Base-by-base conservation (phyloP, 64 coral and sea anemone species). In the Montipora foliosa region DNA sequence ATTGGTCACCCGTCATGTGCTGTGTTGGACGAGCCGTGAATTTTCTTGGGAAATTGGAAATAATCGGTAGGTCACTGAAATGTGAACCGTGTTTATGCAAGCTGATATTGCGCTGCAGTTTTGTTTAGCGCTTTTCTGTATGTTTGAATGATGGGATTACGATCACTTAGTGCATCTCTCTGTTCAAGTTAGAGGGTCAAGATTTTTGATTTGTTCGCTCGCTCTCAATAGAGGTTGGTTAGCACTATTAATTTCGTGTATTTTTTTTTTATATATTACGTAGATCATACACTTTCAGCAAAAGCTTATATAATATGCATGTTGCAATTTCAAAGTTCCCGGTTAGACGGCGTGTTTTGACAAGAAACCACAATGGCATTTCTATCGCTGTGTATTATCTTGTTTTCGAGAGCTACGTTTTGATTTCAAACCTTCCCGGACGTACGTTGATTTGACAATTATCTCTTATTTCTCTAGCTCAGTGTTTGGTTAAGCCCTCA, bases 11-110 rank as follows among this genome's bases (percentile, higher is more conserved):
- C 9, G 82, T 71, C 62, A 80, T 37, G 37, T 37, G 37, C 37
- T 37, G 37, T 46, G 52, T 10, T 66, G 14, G 44, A 59, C 60
- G 19, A 71, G 17, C 47, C 7, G 46, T 86, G 44, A 72, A 71
- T 71, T 50, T 49, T 68, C 45, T 24, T 64, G 64, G 64, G 82
- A 86, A 86, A 86, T 64, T 37, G 37, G 37, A 9, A 86, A 19
- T 6, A 66, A 70, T 45, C 37, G 8, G 47, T 47, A 68, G 47
- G 9, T 15, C 47, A 14, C 0, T 16, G 82, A 71, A 86, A 86
- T 67, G 5, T 19, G 66, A 85, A 49, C 53, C 82, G 61, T 72
- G 44, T 37, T 62, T 44, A 11, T 44, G 7, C 8, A 21, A 55
- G 49, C 12, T 15, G 78, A 48, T 13, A 9, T 45, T 61, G 12